Conservation (phyloP, 2,888 invertebrate genomes). For the Pterobdella sp. region DNA sequence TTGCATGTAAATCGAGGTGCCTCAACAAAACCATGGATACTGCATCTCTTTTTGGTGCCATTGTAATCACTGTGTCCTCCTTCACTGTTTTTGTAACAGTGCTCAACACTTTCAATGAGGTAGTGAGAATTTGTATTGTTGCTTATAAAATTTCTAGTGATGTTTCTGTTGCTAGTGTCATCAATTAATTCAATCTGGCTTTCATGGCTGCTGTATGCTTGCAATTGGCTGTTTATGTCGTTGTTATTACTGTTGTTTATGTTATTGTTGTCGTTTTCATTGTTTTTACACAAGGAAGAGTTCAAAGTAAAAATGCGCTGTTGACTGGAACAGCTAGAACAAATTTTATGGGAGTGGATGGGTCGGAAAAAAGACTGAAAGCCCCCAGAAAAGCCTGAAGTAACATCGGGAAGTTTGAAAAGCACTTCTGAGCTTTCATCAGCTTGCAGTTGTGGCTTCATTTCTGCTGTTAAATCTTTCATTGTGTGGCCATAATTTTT, state of each 20-base stretch:
- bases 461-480: not conserved
- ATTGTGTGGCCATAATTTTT: not conserved
- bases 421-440: no score
- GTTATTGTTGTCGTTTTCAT: not conserved
- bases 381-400: not conserved
- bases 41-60: no score
- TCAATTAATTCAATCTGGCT: no score
- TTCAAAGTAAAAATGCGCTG: not conserved
- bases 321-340: not conserved
- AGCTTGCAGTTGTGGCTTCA: not conserved
- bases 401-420: constrained; percentile 8
- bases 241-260: not conserved
- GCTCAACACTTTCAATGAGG: not conserved
- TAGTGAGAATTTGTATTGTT: not conserved
- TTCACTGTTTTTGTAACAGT: not conserved
- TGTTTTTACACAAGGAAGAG: not conserved
- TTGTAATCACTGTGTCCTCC: no score
- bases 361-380: not conserved
- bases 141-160: no score
- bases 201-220: no score
- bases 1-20: no score
- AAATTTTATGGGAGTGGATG: not conserved
- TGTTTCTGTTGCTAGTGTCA: no score
- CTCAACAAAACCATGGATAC: no score
- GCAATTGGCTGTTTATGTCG: no score